Evolutionary conservation across 2,797 vertebrate species (phyloP).

Genomic region (Scyliorhinus canicula): DNA sequence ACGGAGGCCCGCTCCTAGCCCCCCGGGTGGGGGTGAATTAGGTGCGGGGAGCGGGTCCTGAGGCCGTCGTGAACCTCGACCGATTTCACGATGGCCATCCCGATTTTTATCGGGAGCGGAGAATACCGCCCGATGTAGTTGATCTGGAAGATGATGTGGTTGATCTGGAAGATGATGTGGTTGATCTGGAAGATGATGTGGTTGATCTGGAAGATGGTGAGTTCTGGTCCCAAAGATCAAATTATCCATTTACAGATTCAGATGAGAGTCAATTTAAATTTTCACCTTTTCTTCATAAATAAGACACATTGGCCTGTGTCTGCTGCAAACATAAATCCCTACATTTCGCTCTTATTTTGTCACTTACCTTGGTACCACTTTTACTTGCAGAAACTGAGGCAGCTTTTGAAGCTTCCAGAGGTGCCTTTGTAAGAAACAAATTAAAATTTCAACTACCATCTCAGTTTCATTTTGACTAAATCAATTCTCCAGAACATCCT

Average conservation of each 20-base stretch:
- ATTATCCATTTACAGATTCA: neutral
- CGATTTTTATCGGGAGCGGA: no score
- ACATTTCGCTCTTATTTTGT: neutral
- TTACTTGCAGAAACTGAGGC: neutral
- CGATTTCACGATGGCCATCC: no score
- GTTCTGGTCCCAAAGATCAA: neutral
- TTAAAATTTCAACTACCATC: neutral
- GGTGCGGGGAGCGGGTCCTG: no score
- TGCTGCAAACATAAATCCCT: neutral
- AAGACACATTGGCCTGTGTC: neutral
- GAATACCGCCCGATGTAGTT: no score
- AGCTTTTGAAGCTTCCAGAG: constrained; percentile 22
- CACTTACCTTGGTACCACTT: constrained; percentile 13
- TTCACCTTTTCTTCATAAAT: neutral
- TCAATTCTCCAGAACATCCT: neutral
- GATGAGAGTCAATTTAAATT: no score
- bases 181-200: neutral
- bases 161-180: neutral
- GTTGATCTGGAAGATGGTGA: neutral
- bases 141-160: no score
- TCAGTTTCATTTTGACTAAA: neutral
- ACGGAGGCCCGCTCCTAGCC: no score
- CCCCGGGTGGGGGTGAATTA: no score
- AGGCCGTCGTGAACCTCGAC: no score
- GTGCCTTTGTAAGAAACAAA: neutral